Evolutionary conservation across 2,113 vertebrate genomes (phyloP), one percentile per base, ranked within the genome.

Genomic region (Oostethus manadensis): DNA sequence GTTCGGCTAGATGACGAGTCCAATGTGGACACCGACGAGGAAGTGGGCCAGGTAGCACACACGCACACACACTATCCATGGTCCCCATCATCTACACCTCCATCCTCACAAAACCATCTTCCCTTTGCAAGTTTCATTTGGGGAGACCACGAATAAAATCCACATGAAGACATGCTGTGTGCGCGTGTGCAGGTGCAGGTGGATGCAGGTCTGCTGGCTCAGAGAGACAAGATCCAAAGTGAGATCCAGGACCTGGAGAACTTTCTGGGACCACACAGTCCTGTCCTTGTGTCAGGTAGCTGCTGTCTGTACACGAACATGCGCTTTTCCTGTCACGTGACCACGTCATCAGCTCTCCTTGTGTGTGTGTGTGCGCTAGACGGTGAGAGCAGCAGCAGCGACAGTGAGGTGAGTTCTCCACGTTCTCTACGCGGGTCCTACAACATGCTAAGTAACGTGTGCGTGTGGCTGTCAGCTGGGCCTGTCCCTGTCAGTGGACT

Each of bases 231-330:
- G 49, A 66, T 86, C 62, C 72, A 86, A 68, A 70, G 20, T n/a
- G 68, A 84, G 20, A 84, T 86, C 60, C 66, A 84, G 55, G 69
- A 77, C 53, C 62, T 86, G 64, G 82, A 86, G 64, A 58, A 64
- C 0, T 55, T 57, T 22, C 64, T 86, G 17, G 77, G 82, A 46
- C 44, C 51, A 5, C 60, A 71, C 22, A 71, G 60, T 46, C 57
- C 77, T 1, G 3, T 33, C 29, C 14, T 1, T 54, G 29, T 66
- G 11, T 70, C 82, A 67, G 80, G 81, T 77, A 68, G 7, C 22
- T 40, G 40, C 50, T 53, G 20, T 46, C 23, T 56, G 45, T 64
- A 18, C 23, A 15, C 3, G 7, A 3, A 8, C 47, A 15, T 29
- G 18, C 23, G 2, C 11, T 9, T 13, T 40, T 40, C 13, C 18